Percentiles rank a stretch among this genome's conserved stretches.
Evolutionary conservation across 2,888 invertebrate species (phyloP).

Genomic region (Pollenia angustigena): DNA sequence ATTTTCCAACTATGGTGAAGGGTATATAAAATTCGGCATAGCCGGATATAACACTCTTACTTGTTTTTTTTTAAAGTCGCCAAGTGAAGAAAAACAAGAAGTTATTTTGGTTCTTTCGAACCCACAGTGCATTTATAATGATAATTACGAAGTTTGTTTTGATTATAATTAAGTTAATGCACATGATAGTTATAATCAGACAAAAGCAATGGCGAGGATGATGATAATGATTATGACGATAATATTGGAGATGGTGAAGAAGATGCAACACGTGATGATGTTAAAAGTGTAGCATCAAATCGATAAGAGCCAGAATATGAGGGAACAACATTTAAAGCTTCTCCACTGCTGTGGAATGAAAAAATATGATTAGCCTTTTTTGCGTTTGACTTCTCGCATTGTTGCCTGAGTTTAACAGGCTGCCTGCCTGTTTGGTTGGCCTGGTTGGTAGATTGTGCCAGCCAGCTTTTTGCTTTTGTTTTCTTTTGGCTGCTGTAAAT

Average conservation of each 20-base stretch:
- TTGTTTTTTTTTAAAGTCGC: no score
- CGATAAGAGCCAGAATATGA: slow-evolving; percentile 43
- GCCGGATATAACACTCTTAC: no score
- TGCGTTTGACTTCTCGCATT: slow-evolving; percentile 55
- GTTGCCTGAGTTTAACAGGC: slow-evolving; percentile 46
- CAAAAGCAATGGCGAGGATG: slow-evolving; percentile 29
- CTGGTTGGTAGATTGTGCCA: slow-evolving; percentile 72
- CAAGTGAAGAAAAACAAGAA: no score
- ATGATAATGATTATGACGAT: slow-evolving; percentile 44
- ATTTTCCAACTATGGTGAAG: no score
- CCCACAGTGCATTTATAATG: slow-evolving; percentile 52
- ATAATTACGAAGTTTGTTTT: slow-evolving; percentile 38
- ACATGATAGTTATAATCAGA: slow-evolving; percentile 36
- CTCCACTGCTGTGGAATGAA: slow-evolving; percentile 64
- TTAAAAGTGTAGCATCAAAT: slow-evolving; percentile 70
- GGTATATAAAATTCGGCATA: no score
- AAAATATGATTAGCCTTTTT: slow-evolving; percentile 60
- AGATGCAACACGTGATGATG: slow-evolving; percentile 74
- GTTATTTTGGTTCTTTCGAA: neutral
- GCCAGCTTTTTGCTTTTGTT: slow-evolving; percentile 63
- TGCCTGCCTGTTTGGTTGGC: slow-evolving; percentile 65
- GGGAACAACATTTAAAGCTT: slow-evolving; percentile 59
- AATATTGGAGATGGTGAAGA: slow-evolving; percentile 68
- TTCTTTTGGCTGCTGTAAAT: slow-evolving; percentile 58
- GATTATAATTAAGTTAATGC: slow-evolving; percentile 8